Evolutionary conservation across 2,797 vertebrate species (phyloP).

Genomic region (Rhabdophis nuchalis): DNA sequence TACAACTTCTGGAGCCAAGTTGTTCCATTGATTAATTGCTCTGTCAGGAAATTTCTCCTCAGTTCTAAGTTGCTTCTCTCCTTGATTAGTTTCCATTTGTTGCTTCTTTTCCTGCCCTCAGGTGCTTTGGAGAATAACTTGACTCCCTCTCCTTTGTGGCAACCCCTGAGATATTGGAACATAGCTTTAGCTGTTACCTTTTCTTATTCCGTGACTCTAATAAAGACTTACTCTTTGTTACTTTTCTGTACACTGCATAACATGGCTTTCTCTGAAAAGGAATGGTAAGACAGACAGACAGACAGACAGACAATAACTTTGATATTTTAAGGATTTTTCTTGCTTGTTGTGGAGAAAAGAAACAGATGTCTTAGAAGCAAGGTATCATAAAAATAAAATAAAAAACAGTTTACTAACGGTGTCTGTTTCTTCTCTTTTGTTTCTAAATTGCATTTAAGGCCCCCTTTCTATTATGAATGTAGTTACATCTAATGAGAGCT

Average conservation of each 20-base stretch:
- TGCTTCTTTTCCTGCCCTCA: too few relatives aligned
- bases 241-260: background rate
- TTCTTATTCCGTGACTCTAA: background rate
- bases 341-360: background rate
- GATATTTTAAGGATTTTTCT: background rate
- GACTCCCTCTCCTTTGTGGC: too few relatives aligned
- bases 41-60: too few relatives aligned
- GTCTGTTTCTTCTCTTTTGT: background rate
- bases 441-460: background rate
- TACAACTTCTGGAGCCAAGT: too few relatives aligned
- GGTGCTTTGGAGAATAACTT: too few relatives aligned
- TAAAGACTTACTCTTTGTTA: background rate
- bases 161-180: too few relatives aligned
- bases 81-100: too few relatives aligned
- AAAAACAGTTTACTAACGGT: background rate
- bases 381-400: background rate
- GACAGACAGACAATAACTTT: background rate
- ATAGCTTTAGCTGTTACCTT: background rate
- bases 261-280: background rate
- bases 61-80: too few relatives aligned
- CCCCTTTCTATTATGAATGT: slow-evolving; percentile 13
- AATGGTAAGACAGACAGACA: background rate
- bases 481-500: background rate
- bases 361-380: background rate
- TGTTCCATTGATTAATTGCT: too few relatives aligned